Conservation (phyloP, 1,140 invertebrate species). For the Drosophila simulans region DNA sequence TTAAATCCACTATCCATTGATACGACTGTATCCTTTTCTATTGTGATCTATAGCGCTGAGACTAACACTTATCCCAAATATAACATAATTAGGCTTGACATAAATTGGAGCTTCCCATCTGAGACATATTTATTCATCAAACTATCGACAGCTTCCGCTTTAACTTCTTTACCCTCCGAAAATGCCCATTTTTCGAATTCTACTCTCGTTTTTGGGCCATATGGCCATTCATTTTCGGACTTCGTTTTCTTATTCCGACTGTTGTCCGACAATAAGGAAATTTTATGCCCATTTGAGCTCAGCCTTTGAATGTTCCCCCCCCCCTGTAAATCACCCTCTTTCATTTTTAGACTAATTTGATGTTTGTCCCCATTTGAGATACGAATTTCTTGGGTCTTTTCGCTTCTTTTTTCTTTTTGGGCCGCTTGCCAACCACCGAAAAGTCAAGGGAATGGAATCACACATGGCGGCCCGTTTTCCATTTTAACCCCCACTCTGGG, state of each 20-base stretch:
- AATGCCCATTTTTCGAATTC: background rate
- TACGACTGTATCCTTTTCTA: too few relatives aligned
- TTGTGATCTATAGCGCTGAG: background rate
- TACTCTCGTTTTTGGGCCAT: constrained; percentile 18
- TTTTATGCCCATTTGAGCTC: constrained; percentile 62
- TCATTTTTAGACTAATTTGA: constrained; percentile 67
- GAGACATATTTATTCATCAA: background rate
- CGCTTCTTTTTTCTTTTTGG: constrained; percentile 8
- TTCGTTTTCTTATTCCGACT: constrained; percentile 12
- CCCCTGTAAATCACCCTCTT: constrained; percentile 12
- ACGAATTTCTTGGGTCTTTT: constrained; percentile 4
- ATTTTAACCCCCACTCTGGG: background rate
- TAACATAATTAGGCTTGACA: background rate
- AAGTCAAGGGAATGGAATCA: constrained; percentile 21
- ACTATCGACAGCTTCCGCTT: background rate
- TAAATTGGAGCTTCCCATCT: background rate
- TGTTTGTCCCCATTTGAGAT: constrained; percentile 37
- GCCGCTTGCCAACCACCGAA: constrained; percentile 45
- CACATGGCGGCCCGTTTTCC: constrained; percentile 45
- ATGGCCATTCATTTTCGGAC: constrained; percentile 22
- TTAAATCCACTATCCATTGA: background rate
- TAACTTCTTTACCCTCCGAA: background rate
- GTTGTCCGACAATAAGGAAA: constrained; percentile 57
- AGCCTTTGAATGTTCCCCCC: background rate
- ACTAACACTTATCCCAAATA: background rate